Evolutionary conservation across 1,140 invertebrate species (phyloP).

Genomic region (Drosophila kepulauana): DNA sequence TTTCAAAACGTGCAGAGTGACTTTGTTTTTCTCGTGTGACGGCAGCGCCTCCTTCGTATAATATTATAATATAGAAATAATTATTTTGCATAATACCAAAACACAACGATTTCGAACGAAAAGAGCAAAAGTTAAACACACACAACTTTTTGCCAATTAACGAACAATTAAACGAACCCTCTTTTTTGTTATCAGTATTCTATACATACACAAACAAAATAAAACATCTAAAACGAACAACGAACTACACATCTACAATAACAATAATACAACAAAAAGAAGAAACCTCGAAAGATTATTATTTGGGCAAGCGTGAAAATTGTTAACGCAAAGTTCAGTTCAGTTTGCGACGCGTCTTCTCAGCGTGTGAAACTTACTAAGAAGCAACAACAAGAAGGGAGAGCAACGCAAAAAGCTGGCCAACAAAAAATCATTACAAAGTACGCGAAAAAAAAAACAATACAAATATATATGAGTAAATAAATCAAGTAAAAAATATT

Average conservation of each 20-base stretch:
- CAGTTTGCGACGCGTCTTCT: slow-evolving; percentile 38
- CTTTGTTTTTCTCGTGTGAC: slow-evolving; percentile 41
- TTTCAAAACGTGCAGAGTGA: slow-evolving; percentile 22
- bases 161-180: slow-evolving; percentile 73
- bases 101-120: slow-evolving; percentile 36
- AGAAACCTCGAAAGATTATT: slow-evolving; percentile 33
- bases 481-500: slow-evolving; percentile 16
- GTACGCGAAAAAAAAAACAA: slow-evolving; percentile 14
- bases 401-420: slow-evolving; percentile 5
- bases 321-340: slow-evolving; percentile 49
- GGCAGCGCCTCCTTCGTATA: slow-evolving; percentile 18
- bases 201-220: slow-evolving; percentile 40
- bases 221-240: slow-evolving; percentile 44
- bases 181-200: slow-evolving; percentile 74
- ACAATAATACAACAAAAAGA: slow-evolving; percentile 30
- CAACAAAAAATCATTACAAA: slow-evolving; percentile 8
- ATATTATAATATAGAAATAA: slow-evolving; percentile 24
- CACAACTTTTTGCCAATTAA: slow-evolving; percentile 49
- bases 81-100: slow-evolving; percentile 26
- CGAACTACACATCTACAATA: slow-evolving; percentile 14
- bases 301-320: slow-evolving; percentile 41
- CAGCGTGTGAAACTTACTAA: slow-evolving; percentile 36
- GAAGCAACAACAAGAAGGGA: background rate
- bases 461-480: slow-evolving; percentile 18
- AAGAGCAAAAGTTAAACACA: slow-evolving; percentile 21